Evolutionary conservation across 2,797 vertebrate genomes (phyloP), one percentile per base, ranked within the genome.

Genomic region (Sebastiscus tertius): DNA sequence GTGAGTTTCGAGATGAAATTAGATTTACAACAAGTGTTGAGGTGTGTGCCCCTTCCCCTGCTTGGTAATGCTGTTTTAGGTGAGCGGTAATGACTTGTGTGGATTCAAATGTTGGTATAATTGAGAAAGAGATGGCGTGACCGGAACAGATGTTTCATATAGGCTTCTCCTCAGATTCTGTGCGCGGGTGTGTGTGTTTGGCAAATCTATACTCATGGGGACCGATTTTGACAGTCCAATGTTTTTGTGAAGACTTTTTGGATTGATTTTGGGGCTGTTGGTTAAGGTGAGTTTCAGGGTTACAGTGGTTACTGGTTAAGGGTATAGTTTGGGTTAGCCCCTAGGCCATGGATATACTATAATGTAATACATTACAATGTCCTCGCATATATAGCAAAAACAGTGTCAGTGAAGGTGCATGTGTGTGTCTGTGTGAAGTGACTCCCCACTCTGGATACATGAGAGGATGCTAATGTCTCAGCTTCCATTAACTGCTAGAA

Each of bases 71-170:
- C 79, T 72, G 74, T 59, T 94, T 96, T 90, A 94, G 91, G 90
- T 89, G 69, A 70, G 81, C 63, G 1, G 80, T 82, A 94, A 96
- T 96, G 93, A 93, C 94, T 92, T 93, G 87, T 93, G 90, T 56
- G 82, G 90, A 95, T 95, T 96, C 95, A 95, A 96, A 96, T 91
- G 88, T 65, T 77, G 92, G 90, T 93, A 90, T 96, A 96, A 96
- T 96, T 91, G 96, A 96, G 94, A 95, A 94, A 93, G 89, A 95
- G 94, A 91, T 94, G 93, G 92, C 95, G 91, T 96, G 96, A 97
- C 96, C 95, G 94, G 91, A 97, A 96, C 96, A 96, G 95, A 97
- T 97, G 95, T 94, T 95, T 95, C 94, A 94, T 94, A 95, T 91
- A 92, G 92, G 94, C 94, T 94, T 39, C 0, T 89, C 87, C 94